Evolutionary conservation across 2,797 vertebrate species (phyloP).

Genomic region (Phaenicophaeus curvirostris): DNA sequence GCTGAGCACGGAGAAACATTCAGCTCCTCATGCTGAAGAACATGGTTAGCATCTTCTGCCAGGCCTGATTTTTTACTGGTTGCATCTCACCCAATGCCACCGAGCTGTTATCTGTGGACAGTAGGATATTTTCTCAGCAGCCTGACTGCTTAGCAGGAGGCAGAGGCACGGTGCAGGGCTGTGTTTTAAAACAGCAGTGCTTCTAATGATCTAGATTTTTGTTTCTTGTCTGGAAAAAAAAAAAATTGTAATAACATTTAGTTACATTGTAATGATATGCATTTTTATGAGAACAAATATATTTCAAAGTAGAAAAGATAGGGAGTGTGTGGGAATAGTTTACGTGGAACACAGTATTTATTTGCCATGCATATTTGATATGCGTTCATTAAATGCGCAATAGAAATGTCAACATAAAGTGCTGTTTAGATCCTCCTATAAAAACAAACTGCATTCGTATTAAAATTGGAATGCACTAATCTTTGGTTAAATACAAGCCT

Average conservation of each 20-base stretch:
- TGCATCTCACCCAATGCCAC: not conserved
- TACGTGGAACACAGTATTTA: slow-evolving; percentile 75
- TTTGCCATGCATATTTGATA: slow-evolving; percentile 83
- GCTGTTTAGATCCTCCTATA: slow-evolving; percentile 75
- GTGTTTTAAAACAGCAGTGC: slow-evolving; percentile 42
- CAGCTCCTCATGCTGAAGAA: not conserved
- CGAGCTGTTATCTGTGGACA: not conserved
- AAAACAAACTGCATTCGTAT: slow-evolving; percentile 72
- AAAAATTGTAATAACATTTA: slow-evolving; percentile 66
- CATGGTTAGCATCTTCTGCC: not conserved
- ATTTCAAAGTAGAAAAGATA: slow-evolving; percentile 63
- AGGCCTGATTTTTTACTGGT: not conserved
- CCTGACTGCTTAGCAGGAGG: slow-evolving; percentile 23
- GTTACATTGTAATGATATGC: slow-evolving; percentile 44
- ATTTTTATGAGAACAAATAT: slow-evolving; percentile 73
- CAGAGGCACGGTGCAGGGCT: slow-evolving; percentile 30
- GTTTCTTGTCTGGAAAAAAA: slow-evolving; percentile 44
- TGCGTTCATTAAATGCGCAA: slow-evolving; percentile 77
- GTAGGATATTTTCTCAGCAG: not conserved
- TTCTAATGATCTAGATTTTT: slow-evolving; percentile 50
- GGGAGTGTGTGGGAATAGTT: slow-evolving; percentile 46
- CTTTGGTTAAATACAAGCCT: slow-evolving; percentile 74
- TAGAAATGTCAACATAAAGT: slow-evolving; percentile 81
- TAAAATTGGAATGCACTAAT: slow-evolving; percentile 71
- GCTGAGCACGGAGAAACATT: not conserved